These are phyloP conservation scores for Emys orbicularis DNA, from an alignment of 2,797 vertebrate species.

Conservation along the genomic window DNA sequence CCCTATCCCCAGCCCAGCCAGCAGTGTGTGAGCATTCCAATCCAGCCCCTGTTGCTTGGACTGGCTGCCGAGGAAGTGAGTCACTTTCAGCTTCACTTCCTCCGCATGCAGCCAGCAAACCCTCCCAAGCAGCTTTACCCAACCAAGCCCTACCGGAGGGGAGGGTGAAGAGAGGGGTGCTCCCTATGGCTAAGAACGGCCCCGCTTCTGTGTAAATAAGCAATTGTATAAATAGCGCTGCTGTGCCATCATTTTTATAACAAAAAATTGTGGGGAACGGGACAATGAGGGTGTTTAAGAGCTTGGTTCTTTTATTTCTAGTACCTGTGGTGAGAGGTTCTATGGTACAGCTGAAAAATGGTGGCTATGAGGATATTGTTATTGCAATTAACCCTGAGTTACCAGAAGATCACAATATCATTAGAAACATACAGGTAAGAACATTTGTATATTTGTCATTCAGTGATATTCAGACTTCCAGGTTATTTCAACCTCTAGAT, in stretches of 20 bases:
- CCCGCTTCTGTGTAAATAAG: not conserved
- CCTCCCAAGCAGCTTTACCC: too few relatives aligned
- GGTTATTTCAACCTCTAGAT: not conserved
- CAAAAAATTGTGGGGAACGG: not conserved
- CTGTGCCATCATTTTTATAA: not conserved
- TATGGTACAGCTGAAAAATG: constrained; percentile 71
- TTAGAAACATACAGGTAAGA: constrained; percentile 75
- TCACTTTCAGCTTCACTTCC: too few relatives aligned
- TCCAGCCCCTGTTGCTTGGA: too few relatives aligned
- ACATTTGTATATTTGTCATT: not conserved
- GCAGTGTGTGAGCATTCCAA: too few relatives aligned
- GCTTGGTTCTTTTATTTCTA: constrained; percentile 52
- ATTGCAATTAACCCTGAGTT: constrained; percentile 76
- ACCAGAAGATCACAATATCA: constrained; percentile 72
- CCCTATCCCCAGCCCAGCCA: too few relatives aligned
- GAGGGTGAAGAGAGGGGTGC: too few relatives aligned
- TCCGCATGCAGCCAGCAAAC: too few relatives aligned
- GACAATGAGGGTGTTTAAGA: constrained; percentile 19
- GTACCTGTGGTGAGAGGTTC: constrained; percentile 49
- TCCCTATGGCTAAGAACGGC: too few relatives aligned
- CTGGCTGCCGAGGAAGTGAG: too few relatives aligned
- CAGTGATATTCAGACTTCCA: not conserved
- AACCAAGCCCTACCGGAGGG: too few relatives aligned
- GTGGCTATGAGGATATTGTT: constrained; percentile 79
- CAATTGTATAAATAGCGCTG: not conserved